Percentiles rank a stretch among this genome's conserved stretches.
Evolutionary conservation across 2,113 vertebrate genomes (phyloP).

Genomic region (Seriola dumerili): DNA sequence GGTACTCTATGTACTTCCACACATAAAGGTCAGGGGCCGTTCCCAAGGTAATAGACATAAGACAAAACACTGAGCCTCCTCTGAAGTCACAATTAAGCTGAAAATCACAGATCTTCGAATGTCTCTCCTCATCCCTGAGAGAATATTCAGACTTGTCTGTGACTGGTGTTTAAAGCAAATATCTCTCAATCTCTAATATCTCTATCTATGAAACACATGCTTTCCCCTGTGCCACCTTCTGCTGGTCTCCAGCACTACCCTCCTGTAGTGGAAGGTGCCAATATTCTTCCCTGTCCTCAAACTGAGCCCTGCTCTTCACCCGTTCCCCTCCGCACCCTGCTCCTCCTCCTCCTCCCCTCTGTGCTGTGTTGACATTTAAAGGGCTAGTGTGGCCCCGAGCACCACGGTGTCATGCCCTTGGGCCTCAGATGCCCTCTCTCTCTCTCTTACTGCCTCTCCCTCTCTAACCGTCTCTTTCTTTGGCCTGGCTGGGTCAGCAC

Average conservation of each 20-base stretch:
- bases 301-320: slow-evolving; percentile 46
- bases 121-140: slow-evolving; percentile 31
- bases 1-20: slow-evolving; percentile 24
- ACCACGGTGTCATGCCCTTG: slow-evolving; percentile 81
- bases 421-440: slow-evolving; percentile 80
- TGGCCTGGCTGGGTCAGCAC: slow-evolving; percentile 74
- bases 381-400: slow-evolving; percentile 84
- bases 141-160: slow-evolving; percentile 29
- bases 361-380: slow-evolving; percentile 86
- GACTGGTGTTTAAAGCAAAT: slow-evolving; percentile 36
- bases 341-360: slow-evolving; percentile 32
- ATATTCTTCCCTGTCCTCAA: slow-evolving; percentile 58
- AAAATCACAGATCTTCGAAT: slow-evolving; percentile 51
- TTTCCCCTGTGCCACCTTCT: slow-evolving; percentile 22
- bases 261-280: slow-evolving; percentile 56
- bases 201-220: slow-evolving; percentile 17
- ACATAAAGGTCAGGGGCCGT: slow-evolving; percentile 59
- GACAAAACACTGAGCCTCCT: slow-evolving; percentile 45
- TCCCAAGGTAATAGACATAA: slow-evolving; percentile 56
- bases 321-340: slow-evolving; percentile 40
- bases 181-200: slow-evolving; percentile 29
- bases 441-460: slow-evolving; percentile 37
- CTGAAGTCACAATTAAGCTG: slow-evolving; percentile 51
- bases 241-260: slow-evolving; percentile 20
- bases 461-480: slow-evolving; percentile 55